Base-by-base conservation (phyloP, 2,113 vertebrate species). In the Bolborhynchus lineola region DNA sequence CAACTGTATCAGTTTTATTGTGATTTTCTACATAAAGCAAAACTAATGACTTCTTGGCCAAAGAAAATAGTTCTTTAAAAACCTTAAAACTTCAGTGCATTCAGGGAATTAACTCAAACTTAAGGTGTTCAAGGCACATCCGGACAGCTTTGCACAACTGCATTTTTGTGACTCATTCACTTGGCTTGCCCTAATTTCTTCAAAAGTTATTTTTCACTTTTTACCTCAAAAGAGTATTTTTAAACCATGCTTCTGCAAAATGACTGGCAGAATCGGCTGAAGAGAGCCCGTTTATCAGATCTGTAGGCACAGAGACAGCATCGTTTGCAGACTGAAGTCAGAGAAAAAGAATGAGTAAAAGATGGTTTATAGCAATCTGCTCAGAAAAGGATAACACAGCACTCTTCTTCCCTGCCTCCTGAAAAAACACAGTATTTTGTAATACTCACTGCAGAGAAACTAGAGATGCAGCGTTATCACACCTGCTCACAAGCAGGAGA, bases 1-100 rank as follows among this genome's bases (percentile, higher is more conserved):
- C 19, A 76, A 53, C 0, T 33, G 6, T 16, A 53, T 35, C 31
- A 28, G 8, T 55, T 77, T 41, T 57, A 44, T 29, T 0, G 0
- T 6, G 6, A 33, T 67, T 90, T 82, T 74, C 6, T 4, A 62
- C 41, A 37, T 41, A 28, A 29, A 90, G 67, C 24, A 64, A 55
- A 88, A 69, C 21, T 42, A 72, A 44, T 9, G 10, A 49, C 39
- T 55, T 79, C 35, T 60, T 69, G 31, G 50, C 8, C 47, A 71
- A 29, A 82, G 25, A 75, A 86, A 84, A 64, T 1, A 14, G 4
- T 60, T 57, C 2, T 53, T 10, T 2, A 18, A 79, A 44, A 55
- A 10, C 4, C 3, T 1, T 10, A 42, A 16, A 18, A 25, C 12
- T 60, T 35, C 2, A n/a, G 14, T 33, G 74, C 50, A 50, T 74